These are phyloP conservation scores for Holotrichia oblita DNA, from an alignment of 1,140 invertebrate genomes.

Conservation along the genomic window DNA sequence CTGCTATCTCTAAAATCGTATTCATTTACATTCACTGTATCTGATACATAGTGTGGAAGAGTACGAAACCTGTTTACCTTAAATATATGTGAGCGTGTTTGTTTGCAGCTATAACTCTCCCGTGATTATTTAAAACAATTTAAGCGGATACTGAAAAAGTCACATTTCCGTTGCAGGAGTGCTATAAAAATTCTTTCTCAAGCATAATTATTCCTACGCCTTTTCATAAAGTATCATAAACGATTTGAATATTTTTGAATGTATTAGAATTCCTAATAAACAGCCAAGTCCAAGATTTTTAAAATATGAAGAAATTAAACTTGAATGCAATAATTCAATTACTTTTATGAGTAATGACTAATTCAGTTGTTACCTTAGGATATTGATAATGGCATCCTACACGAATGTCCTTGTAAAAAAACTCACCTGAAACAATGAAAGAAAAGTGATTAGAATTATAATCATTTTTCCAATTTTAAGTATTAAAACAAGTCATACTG, in stretches of 20 bases:
- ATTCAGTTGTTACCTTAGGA: no score
- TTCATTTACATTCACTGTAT: slow-evolving; percentile 14
- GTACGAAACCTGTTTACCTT: background rate
- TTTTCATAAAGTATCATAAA: background rate
- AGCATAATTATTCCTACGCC: background rate
- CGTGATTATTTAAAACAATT: slow-evolving; percentile 30
- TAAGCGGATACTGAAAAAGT: slow-evolving; percentile 5
- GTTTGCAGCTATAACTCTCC: background rate
- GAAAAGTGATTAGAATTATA: background rate
- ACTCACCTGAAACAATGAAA: background rate
- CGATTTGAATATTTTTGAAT: background rate
- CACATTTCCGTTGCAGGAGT: slow-evolving; percentile 1
- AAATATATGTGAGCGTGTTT: slow-evolving; percentile 1
- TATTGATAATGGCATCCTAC: no score
- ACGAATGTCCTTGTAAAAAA: background rate
- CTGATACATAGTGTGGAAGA: background rate
- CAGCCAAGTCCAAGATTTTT: no score
- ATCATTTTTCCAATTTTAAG: background rate
- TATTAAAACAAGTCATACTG: background rate
- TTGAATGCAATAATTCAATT: no score
- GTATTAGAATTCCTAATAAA: background rate
- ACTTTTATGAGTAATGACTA: no score
- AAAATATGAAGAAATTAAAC: no score
- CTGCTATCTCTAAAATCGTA: background rate
- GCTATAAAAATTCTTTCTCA: background rate